phyloP scores from a whole-genome alignment of 2,888 invertebrate species.

The Tryphoninae sp. region DNA sequence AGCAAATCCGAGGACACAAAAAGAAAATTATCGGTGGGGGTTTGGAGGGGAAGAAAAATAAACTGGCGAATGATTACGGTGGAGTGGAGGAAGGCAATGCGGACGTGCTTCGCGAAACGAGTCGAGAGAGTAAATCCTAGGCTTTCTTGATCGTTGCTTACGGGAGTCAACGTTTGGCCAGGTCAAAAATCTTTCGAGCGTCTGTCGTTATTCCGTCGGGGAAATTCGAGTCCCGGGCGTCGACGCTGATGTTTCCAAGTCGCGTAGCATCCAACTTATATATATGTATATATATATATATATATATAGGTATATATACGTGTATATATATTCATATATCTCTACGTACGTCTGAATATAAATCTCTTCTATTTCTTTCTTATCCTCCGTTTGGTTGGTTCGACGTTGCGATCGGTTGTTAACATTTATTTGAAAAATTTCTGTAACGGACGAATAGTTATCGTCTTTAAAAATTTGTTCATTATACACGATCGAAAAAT shows the following conservation, averaged over 20 bases:
- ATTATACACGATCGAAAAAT: not conserved
- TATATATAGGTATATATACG: not conserved
- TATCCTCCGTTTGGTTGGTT: conserved; percentile 33
- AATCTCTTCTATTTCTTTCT: conserved; percentile 2
- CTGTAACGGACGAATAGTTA: not conserved
- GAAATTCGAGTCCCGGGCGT: conserved; percentile 45
- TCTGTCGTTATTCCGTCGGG: conserved; percentile 18
- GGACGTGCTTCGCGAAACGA: conserved; percentile 59
- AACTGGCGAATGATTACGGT: conserved; percentile 30
- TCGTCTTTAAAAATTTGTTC: not conserved
- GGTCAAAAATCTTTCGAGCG: conserved; percentile 44
- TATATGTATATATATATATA: conserved; percentile 17
- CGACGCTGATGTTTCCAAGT: conserved; percentile 38
- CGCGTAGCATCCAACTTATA: conserved; percentile 27
- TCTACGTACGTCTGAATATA: conserved; percentile 2
- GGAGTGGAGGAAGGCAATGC: conserved; percentile 45
- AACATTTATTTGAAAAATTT: not conserved
- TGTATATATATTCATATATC: conserved; percentile 13
- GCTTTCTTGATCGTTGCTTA: conserved; percentile 69
- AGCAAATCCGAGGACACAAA: not conserved
- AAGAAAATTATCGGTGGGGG: conserved; percentile 34
- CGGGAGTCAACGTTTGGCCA: conserved; percentile 46
- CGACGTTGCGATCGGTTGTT: conserved; percentile 11
- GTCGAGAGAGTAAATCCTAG: conserved; percentile 56
- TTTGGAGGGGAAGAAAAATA: conserved; percentile 47